Base-by-base conservation (phyloP, 2,797 vertebrate species). In the Fringilla coelebs region DNA sequence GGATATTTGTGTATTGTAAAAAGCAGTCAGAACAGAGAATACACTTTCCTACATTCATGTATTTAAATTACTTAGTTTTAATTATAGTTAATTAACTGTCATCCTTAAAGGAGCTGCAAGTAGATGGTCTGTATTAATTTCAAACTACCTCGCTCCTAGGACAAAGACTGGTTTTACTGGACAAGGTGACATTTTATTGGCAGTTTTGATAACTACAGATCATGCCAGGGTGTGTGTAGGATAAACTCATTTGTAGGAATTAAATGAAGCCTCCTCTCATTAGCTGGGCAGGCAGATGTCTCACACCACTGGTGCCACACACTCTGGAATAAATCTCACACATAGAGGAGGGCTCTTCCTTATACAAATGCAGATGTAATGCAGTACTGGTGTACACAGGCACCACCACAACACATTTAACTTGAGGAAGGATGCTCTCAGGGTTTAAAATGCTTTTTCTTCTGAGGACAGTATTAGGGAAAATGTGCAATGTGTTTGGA, bases 341-440 rank as follows among this genome's bases (percentile, higher is more conserved):
- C 1, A 11, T 58, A 55, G 6, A 46, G 90, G 24, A 60, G 87
- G 26, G 48, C 88, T 88, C 52, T 86, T 81, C 3, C 16, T 84
- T 95, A n/a, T 25, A 90, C 74, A 91, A 96, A 94, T 96, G 94
- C 96, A 91, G 92, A 88, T 88, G 74, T 89, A 94, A 94, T 96
- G 94, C 94, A 93, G 94, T 63, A 73, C 51, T 66, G 21, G 61
- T 84, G 65, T 65, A 31, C 15, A 63, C 25, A 71, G 88, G 46
- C 72, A 91, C 46, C 36, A 88, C n/a, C 62, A 80, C 29, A 29
- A 43, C 32, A 70, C 55, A 10, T 84, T 62, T 51, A 72, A 78
- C 79, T 72, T 52, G 32, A 71, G 32, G 38, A 75, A 62, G 4
- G 40, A 49, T 62, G 46, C 36, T 74, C 68, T 82, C 34, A 49